Base-by-base conservation (phyloP, 1,140 invertebrate genomes). In the Orius laevigatus region DNA sequence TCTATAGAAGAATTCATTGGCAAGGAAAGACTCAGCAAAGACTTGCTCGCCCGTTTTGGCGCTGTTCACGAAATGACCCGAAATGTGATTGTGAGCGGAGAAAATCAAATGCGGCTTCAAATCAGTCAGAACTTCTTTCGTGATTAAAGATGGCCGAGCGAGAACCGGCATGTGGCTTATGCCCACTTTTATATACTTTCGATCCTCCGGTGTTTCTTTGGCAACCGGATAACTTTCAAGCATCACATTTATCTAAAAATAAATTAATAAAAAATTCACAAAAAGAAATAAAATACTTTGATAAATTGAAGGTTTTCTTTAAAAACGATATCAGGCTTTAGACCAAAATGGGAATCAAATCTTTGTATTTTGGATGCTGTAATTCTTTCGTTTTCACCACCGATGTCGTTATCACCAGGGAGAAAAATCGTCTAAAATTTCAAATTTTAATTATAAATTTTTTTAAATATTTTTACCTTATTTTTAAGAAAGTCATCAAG, bases 321-420 rank as follows among this genome's bases (percentile, higher is more conserved):
- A 49, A 66, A 64, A 42, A 81, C 68, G 1, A 76, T 61, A 57
- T 76, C 71, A 9, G 78, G 70, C 54, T 81, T 25, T n/a, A 32
- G 76, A 39, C 70, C 70, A 63, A 86, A 92, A 49, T 79, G 72
- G 57, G 73, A 71, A 54, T 82, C 74, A 65, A 91, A 96, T 61
- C 84, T 73, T 20, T 73, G 66, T 15, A 85, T 62, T 66, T 89
- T 88, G 38, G 75, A 67, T 25, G 66, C 57, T 35, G 76, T 80
- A 34, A 91, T 74, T 62, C 90, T 82, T 63, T 90, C 83, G 58
- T 74, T 54, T 66, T 96, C 90, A 18, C 90, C 90, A 16, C 90
- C 91, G 56, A 95, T 88, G 61, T 96, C 90, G 69, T 95, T 95
- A 62, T 96, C 91, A 14, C 91, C 91, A 33, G 89, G 85, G 51